A percentile compares a stretch with the other conserved stretches of the same genome.
Conservation (phyloP, 1,140 invertebrate species). For the Venturia canescens region DNA sequence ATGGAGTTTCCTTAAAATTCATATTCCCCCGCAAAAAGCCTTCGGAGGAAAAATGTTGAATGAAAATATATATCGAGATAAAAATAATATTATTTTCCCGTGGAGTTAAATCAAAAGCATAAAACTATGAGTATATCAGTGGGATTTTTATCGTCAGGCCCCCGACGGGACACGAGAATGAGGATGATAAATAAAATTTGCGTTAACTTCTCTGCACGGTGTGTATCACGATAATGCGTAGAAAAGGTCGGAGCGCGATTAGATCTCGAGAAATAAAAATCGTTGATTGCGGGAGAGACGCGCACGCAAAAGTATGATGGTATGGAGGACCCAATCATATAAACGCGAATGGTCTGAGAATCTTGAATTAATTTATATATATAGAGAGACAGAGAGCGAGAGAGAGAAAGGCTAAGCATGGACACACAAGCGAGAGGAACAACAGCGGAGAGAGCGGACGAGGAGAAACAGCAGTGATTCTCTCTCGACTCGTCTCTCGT, state of each 20-base stretch:
- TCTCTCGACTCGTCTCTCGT: constrained; percentile 40
- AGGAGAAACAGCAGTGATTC: constrained; percentile 43
- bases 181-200: too few species aligned
- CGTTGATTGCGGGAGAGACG: constrained; percentile 23
- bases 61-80: too few species aligned
- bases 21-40: too few species aligned
- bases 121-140: too few species aligned
- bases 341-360: constrained; percentile 12
- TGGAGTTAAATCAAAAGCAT: too few species aligned
- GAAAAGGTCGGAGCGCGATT: background rate
- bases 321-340: constrained; percentile 39
- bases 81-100: too few species aligned
- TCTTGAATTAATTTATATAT: constrained; percentile 14
- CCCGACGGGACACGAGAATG: too few species aligned
- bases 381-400: background rate
- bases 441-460: constrained; percentile 26
- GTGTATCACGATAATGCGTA: constrained; percentile 8
- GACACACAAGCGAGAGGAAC: constrained; percentile 28
- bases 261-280: constrained; percentile 11
- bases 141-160: too few species aligned
- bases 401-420: background rate
- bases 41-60: too few species aligned
- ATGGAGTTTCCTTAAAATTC: too few species aligned
- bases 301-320: constrained; percentile 2
- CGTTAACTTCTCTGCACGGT: background rate